Evolutionary conservation across 2,888 invertebrate genomes (phyloP).

Genomic region (Perdita meconis): DNA sequence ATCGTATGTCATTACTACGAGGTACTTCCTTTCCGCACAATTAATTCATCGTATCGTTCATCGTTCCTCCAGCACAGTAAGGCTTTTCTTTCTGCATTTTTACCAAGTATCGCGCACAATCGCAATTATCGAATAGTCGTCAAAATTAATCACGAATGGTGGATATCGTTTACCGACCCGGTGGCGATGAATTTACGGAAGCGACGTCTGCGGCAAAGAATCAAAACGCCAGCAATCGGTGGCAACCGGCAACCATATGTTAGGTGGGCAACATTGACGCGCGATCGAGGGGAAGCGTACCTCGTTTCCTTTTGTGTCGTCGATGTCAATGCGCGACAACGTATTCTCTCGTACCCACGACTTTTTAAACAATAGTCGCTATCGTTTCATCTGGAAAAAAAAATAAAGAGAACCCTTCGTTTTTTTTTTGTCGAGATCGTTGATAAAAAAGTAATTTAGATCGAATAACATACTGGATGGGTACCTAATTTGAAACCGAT

Average conservation of each 20-base stretch:
- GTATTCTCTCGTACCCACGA: conserved; percentile 9
- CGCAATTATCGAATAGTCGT: neutral
- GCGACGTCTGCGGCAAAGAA: conserved; percentile 69
- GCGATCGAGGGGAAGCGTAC: conserved; percentile 76
- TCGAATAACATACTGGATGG: too few relatives aligned
- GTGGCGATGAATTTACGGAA: conserved; percentile 42
- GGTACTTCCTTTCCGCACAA: conserved; percentile 65
- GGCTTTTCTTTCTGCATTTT: conserved; percentile 1
- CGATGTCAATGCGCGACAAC: conserved; percentile 23
- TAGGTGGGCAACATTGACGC: conserved; percentile 74
- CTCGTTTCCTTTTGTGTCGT: conserved; percentile 54
- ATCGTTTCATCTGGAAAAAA: conserved; percentile 10
- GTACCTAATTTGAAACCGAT: too few relatives aligned
- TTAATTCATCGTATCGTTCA: conserved; percentile 67
- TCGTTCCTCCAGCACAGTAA: conserved; percentile 13
- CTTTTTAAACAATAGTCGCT: conserved; percentile 22
- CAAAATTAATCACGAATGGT: neutral
- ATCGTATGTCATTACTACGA: conserved; percentile 50
- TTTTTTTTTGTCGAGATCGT: neutral
- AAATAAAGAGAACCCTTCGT: neutral
- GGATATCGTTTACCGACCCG: conserved; percentile 40
- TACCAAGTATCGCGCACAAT: too few relatives aligned
- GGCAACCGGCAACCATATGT: conserved; percentile 80
- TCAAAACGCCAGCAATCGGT: conserved; percentile 76
- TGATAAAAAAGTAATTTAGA: too few relatives aligned